Evolutionary conservation across 1,140 invertebrate genomes (phyloP).

Genomic region (Monochamus saltuarius): DNA sequence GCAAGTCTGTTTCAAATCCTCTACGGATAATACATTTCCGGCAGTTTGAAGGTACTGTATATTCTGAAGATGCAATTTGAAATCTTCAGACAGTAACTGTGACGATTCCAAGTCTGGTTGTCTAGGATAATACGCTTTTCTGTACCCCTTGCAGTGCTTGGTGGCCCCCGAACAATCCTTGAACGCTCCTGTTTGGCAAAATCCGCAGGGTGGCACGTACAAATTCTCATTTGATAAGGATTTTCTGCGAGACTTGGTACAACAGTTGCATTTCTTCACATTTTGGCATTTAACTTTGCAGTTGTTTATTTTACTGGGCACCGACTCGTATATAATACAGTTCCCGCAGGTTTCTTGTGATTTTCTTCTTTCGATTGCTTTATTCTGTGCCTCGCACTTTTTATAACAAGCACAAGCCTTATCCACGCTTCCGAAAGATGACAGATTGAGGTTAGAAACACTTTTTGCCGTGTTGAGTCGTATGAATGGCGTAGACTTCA

Average conservation of each 20-base stretch:
- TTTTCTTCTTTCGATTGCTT: conserved; percentile 37
- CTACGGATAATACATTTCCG: conserved; percentile 58
- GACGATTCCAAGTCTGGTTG: conserved; percentile 46
- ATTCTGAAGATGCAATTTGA: conserved; percentile 67
- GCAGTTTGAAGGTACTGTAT: conserved; percentile 68
- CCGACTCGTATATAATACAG: conserved; percentile 48
- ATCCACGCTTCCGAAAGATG: conserved; percentile 33
- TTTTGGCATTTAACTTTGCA: conserved; percentile 40
- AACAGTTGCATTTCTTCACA: conserved; percentile 41
- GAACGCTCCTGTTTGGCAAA: conserved; percentile 40
- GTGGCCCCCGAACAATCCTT: conserved; percentile 34
- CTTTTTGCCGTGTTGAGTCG: conserved; percentile 47
- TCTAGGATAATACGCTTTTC: conserved; percentile 45
- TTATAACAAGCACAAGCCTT: conserved; percentile 36
- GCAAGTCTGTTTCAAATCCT: conserved; percentile 43
- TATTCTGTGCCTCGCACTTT: conserved; percentile 25
- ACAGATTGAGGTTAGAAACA: conserved; percentile 48
- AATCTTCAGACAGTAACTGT: conserved; percentile 58
- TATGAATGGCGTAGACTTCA: conserved; percentile 29
- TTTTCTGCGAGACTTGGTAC: conserved; percentile 50
- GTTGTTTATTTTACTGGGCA: conserved; percentile 38
- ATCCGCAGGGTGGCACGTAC: conserved; percentile 48
- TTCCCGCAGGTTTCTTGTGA: conserved; percentile 47
- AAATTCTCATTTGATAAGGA: conserved; percentile 61
- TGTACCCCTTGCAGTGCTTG: conserved; percentile 39